Base-by-base conservation (phyloP, 2,797 vertebrate species). In the Phyllotis vaccarum region DNA sequence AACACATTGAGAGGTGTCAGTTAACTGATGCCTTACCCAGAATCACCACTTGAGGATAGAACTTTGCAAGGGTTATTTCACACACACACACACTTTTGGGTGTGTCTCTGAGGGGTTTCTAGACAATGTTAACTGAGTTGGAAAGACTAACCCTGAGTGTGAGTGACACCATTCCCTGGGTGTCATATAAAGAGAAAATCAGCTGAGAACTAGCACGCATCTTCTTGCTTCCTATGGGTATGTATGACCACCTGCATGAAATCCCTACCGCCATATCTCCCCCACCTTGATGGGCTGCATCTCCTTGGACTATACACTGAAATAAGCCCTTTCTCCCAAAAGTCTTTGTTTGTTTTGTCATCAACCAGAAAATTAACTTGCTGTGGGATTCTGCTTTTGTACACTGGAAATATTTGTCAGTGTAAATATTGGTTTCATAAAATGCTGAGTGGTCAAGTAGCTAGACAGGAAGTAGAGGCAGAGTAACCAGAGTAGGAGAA, bases 11-110 rank as follows among this genome's bases (percentile, higher is more conserved):
- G 27, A 22, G 37, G 8, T 27, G 37, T 66, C 81, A 3, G 62
- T 74, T 12, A 49, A 34, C 16, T 43, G 43, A 37, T 82, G 92
- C 64, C 24, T n/a, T 78, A 56, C 82, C 58, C 76, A 78, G 37
- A 85, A 46, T 52, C 22, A 22, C 37, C 91, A 64, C 95, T 40
- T n/a, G 97, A 78, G 86, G 92, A 40, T 92, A 93, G 90, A 85
- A 34, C 83, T 6, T 80, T 40, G 27, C 90, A 86, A 88, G 43
- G 40, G 79, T 70, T 62, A 19, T 40, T 19, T 74, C 70, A 7
- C 40, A 76, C 46, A 52, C 46, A 52, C 75, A 29, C 43, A 49
- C 43, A 29, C 43, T 29, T 21, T 34, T 10, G 60, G 29, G 29
- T 17, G 43, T n/a, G 43, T 85, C 60, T 46, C 6, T 34, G 31